Evolutionary conservation across 2,113 vertebrate species (phyloP).

Genomic region (Dipodomys ordii): DNA sequence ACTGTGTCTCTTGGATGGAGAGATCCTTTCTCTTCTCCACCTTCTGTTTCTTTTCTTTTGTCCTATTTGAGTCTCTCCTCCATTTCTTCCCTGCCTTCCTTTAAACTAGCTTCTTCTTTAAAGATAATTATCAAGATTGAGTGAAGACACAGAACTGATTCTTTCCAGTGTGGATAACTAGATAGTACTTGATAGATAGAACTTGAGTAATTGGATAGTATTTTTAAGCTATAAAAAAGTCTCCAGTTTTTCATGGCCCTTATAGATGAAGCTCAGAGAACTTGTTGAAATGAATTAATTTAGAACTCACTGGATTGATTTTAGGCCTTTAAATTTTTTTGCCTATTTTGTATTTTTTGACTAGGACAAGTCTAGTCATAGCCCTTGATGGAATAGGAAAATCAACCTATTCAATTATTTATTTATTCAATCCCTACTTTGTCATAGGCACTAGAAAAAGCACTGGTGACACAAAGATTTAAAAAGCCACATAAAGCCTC

Average conservation of each 20-base stretch:
- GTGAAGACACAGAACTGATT: neutral
- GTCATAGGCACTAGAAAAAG: neutral
- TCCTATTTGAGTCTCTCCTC: neutral
- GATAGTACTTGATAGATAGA: neutral
- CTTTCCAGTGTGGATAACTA: neutral
- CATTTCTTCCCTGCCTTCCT: neutral
- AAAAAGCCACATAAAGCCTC: neutral
- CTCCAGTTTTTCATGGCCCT: neutral
- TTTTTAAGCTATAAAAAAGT: slow-evolving; percentile 21
- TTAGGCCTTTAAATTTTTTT: neutral
- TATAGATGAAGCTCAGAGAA: slow-evolving; percentile 18
- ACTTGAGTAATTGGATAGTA: slow-evolving; percentile 1
- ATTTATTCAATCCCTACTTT: neutral
- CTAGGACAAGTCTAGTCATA: neutral
- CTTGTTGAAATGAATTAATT: neutral
- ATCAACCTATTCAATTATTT: neutral
- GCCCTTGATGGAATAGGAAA: neutral
- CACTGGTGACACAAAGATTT: neutral
- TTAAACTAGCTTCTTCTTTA: neutral
- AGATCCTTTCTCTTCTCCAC: neutral
- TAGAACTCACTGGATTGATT: neutral
- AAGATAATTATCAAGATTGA: slow-evolving; percentile 17
- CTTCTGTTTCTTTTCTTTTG: neutral
- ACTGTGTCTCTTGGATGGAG: neutral
- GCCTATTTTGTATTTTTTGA: neutral